These are phyloP conservation scores for Aricia agestis DNA, from an alignment of 1,140 invertebrate genomes.

Conservation along the genomic window DNA sequence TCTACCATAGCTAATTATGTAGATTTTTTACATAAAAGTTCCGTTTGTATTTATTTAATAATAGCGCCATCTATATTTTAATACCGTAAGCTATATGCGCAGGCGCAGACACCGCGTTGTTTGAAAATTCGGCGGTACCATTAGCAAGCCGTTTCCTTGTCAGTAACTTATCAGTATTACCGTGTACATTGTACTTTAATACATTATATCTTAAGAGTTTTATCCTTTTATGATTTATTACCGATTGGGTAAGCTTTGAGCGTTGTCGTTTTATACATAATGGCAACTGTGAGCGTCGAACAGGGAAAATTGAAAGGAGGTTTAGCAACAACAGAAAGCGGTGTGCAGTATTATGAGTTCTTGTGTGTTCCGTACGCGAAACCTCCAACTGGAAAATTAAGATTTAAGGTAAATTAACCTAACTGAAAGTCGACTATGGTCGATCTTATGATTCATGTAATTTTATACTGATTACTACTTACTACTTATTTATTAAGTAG, in stretches of 20 bases:
- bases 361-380: slow-evolving; percentile 47
- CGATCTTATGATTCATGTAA: too few species aligned
- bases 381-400: slow-evolving; percentile 42
- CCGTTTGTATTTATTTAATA: too few species aligned
- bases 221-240: too few species aligned
- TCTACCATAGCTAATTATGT: too few species aligned
- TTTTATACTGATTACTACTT: too few species aligned
- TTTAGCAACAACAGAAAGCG: slow-evolving; percentile 34
- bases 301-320: slow-evolving; percentile 40
- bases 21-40: too few species aligned
- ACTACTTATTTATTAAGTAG: too few species aligned
- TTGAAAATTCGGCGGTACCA: not conserved
- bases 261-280: slow-evolving; percentile 14
- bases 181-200: too few species aligned
- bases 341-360: slow-evolving; percentile 43
- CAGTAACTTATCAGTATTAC: too few species aligned
- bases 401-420: slow-evolving; percentile 41
- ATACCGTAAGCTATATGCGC: not conserved
- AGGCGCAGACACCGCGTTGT: not conserved
- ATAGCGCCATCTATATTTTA: not conserved
- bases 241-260: not conserved
- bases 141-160: too few species aligned
- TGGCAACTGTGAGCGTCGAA: slow-evolving; percentile 28
- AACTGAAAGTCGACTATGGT: too few species aligned
- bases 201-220: too few species aligned